Percentiles rank a stretch among this genome's conserved stretches.
Evolutionary conservation across 2,113 vertebrate genomes (phyloP).

Genomic region (Nothoprocta perdicaria): DNA sequence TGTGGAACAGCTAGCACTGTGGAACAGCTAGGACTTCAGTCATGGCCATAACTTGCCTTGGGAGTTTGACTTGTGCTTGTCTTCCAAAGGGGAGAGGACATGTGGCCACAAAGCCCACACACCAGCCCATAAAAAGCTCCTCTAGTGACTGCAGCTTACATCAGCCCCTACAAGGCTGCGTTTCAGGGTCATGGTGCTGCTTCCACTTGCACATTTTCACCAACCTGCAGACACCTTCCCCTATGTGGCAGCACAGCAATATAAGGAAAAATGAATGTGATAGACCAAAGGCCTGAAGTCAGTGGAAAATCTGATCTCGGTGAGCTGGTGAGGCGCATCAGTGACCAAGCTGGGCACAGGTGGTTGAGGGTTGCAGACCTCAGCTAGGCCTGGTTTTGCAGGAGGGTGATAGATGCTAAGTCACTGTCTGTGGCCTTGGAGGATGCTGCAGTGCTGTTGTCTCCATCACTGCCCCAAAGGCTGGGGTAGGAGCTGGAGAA

Average conservation of each 20-base stretch:
- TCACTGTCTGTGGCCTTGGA: neutral
- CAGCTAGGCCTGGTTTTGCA: neutral
- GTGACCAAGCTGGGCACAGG: neutral
- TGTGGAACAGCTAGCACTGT: neutral
- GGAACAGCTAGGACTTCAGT: neutral
- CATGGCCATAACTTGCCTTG: neutral
- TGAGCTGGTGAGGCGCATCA: neutral
- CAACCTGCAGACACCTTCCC: neutral
- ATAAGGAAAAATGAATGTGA: fast-evolving
- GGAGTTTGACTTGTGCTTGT: neutral
- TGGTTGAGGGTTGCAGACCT: neutral
- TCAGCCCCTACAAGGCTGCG: too few species aligned
- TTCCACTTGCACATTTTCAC: neutral
- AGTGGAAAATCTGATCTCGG: too few species aligned
- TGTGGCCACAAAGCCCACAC: neutral
- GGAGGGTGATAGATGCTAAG: neutral
- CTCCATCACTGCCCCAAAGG: neutral
- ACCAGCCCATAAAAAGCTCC: neutral
- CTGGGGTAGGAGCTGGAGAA: neutral
- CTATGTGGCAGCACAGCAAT: neutral
- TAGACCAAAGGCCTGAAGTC: too few species aligned
- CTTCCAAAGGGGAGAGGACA: neutral
- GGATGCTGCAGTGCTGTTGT: neutral
- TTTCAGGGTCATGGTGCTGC: neutral
- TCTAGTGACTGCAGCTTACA: too few species aligned